A percentile compares a stretch with the other conserved stretches of the same genome.
Conservation (phyloP, 1,140 invertebrate genomes). For the Drosophila malerkotliana region DNA sequence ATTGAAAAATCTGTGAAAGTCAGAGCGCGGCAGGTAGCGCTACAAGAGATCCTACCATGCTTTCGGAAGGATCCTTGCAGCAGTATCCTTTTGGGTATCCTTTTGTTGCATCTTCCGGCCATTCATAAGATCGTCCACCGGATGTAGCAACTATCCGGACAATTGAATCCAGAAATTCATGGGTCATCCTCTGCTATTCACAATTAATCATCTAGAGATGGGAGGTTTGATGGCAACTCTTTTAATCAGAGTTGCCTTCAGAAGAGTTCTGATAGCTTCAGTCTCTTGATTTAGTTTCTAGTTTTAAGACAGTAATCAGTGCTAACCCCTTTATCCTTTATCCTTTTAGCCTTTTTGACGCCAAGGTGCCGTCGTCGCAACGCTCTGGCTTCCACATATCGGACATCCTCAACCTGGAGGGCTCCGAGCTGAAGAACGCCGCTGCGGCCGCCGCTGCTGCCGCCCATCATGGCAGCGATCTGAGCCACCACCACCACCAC, state of each 20-base stretch:
- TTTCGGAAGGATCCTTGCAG: not conserved
- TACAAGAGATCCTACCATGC: not conserved
- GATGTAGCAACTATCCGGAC: conserved; percentile 43
- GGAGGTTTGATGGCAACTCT: too few relatives aligned
- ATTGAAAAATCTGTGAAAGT: conserved; percentile 46
- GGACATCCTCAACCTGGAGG: conserved; percentile 89
- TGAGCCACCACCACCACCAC: conserved; percentile 46
- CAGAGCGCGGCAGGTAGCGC: conserved; percentile 51
- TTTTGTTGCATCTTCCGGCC: conserved; percentile 59
- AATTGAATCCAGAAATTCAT: not conserved
- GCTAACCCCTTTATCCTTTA: too few relatives aligned
- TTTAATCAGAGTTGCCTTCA: too few relatives aligned
- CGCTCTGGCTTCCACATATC: conserved; percentile 90
- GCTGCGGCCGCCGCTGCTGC: conserved; percentile 62
- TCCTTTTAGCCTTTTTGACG: conserved; percentile 76
- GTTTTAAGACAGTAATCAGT: too few relatives aligned
- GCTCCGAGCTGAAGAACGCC: conserved; percentile 77
- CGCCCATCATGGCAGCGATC: conserved; percentile 52
- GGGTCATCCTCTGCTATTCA: too few relatives aligned
- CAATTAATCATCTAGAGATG: not conserved
- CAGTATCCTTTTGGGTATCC: not conserved
- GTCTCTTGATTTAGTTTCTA: too few relatives aligned
- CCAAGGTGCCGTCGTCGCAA: conserved; percentile 83
- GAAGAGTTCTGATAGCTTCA: too few relatives aligned
- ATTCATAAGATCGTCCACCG: conserved; percentile 56